These are phyloP conservation scores for Nicator chloris DNA, from an alignment of 2,113 vertebrate genomes.

Conservation along the genomic window DNA sequence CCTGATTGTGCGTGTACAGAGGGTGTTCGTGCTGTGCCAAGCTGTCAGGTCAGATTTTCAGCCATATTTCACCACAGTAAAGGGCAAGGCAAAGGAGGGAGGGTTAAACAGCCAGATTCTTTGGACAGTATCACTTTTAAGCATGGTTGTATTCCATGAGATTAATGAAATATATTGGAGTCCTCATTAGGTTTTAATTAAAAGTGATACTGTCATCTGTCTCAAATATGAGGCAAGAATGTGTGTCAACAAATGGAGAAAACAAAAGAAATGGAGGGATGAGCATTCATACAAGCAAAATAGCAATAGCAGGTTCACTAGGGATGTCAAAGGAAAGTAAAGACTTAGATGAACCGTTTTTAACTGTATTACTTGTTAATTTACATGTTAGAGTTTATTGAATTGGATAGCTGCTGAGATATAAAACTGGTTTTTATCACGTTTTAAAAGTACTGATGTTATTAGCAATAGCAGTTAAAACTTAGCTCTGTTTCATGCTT, in stretches of 20 bases:
- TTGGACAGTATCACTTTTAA: slow-evolving; percentile 74
- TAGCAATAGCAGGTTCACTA: slow-evolving; percentile 81
- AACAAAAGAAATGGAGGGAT: slow-evolving; percentile 62
- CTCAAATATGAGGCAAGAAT: slow-evolving; percentile 51
- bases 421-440: slow-evolving; percentile 39
- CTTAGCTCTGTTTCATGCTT: slow-evolving; percentile 70
- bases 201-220: slow-evolving; percentile 74
- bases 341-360: slow-evolving; percentile 71
- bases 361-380: slow-evolving; percentile 54
- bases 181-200: background rate
- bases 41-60: background rate
- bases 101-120: slow-evolving; percentile 24
- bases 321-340: slow-evolving; percentile 73
- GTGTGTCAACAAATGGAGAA: slow-evolving; percentile 65
- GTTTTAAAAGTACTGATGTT: slow-evolving; percentile 37
- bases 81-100: background rate
- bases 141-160: background rate
- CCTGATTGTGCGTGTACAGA: background rate
- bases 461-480: slow-evolving; percentile 69
- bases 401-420: slow-evolving; percentile 52
- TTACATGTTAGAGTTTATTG: slow-evolving; percentile 34
- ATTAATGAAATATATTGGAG: background rate
- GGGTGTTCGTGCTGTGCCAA: background rate
- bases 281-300: slow-evolving; percentile 69
- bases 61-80: slow-evolving; percentile 77